A percentile compares a stretch with the other conserved stretches of the same genome.
Evolutionary conservation across 2,888 invertebrate species (phyloP).

Genomic region (Sinotaia quadrata): DNA sequence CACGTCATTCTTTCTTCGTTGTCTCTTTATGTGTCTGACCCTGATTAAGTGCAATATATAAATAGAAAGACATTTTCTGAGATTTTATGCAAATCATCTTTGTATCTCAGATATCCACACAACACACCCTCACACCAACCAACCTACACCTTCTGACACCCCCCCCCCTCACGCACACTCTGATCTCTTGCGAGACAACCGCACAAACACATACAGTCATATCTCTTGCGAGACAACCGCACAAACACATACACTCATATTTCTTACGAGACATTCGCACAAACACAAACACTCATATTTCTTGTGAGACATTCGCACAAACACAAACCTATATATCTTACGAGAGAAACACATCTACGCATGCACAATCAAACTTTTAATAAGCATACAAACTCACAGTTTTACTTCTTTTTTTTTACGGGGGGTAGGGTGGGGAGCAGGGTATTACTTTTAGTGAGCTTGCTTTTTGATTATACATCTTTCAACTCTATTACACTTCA

Average conservation of each 20-base stretch:
- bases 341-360: not conserved
- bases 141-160: not conserved
- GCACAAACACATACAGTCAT: constrained; percentile 1
- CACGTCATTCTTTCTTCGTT: too few relatives aligned
- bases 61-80: too few relatives aligned
- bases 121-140: not conserved
- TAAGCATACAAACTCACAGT: not conserved
- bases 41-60: too few relatives aligned
- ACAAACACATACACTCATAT: constrained; percentile 30
- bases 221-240: constrained; percentile 28
- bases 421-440: too few relatives aligned
- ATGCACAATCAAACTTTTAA: not conserved
- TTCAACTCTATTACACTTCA: too few relatives aligned
- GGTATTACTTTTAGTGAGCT: too few relatives aligned
- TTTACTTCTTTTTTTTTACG: too few relatives aligned
- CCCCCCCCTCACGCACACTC: not conserved
- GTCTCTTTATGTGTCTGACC: too few relatives aligned
- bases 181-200: not conserved
- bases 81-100: too few relatives aligned
- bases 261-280: constrained; percentile 21
- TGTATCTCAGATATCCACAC: too few relatives aligned
- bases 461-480: too few relatives aligned
- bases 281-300: constrained; percentile 15
- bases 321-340: not conserved
- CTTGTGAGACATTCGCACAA: not conserved